phyloP scores from a whole-genome alignment of 1,140 invertebrate species.

The Drosophila sulfurigaster region DNA sequence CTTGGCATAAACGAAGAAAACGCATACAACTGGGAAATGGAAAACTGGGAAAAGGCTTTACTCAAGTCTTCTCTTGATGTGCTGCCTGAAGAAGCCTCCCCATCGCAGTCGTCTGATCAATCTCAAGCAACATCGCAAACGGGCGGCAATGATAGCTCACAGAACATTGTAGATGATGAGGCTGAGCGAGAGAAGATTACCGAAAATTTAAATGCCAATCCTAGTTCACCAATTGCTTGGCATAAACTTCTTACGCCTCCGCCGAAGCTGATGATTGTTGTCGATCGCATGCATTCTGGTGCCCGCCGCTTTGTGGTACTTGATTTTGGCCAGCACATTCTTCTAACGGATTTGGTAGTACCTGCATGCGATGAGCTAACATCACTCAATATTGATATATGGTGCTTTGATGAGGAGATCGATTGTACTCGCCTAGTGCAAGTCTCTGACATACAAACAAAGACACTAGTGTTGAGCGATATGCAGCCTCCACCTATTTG shows the following conservation, averaged over 20 bases:
- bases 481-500: conserved; percentile 95
- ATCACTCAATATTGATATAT: conserved; percentile 95
- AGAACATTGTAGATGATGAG: conserved; percentile 47
- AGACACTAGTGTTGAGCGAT: conserved; percentile 93
- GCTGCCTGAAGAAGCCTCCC: conserved; percentile 30
- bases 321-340: conserved; percentile 94
- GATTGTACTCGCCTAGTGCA: conserved; percentile 94
- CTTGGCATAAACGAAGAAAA: conserved; percentile 56
- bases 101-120: conserved; percentile 38
- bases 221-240: conserved; percentile 87
- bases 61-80: conserved; percentile 30
- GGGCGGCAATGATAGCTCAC: conserved; percentile 16
- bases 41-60: conserved; percentile 55
- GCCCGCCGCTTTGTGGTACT: conserved; percentile 94
- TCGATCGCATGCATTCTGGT: conserved; percentile 96
- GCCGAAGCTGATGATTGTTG: conserved; percentile 93
- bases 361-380: conserved; percentile 94
- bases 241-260: conserved; percentile 91
- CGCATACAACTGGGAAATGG: conserved; percentile 46
- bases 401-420: conserved; percentile 93
- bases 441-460: conserved; percentile 92
- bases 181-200: conserved; percentile 62
- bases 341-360: conserved; percentile 94
- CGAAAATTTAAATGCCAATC: conserved; percentile 58
- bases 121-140: conserved; percentile 25